Base-by-base conservation (phyloP, 2,888 invertebrate genomes). In the Salticus scenicus region DNA sequence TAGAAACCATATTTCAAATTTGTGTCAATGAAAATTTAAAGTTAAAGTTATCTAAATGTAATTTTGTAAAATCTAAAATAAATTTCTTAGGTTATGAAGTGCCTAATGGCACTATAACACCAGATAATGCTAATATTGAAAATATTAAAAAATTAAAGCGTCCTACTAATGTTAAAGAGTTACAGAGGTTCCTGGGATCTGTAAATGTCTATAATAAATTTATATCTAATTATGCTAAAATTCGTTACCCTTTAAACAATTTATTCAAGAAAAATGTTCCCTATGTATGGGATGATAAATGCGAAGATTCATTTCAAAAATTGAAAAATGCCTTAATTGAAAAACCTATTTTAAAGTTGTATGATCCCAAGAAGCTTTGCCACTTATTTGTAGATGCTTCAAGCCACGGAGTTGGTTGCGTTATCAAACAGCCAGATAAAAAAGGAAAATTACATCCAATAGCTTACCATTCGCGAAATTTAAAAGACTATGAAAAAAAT, bases 401-500 rank as follows among this genome's bases (percentile, higher is more conserved):
- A 41, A 37, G 57, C 20, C 57, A 57, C 20, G 57, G 57, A 10
- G 5, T 57, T 17, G n/a, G 57, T 4, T 57, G 57, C 20, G 57
- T 57, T 57, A 10, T 57, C n/a, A 57, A 57, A 20, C 57, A 57
- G 57, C n/a, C 1, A 8, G 20, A 57, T n/a, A 20, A 57, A 57
- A n/a, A 57, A 2, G 24, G 24, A 24, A 1, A 1, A 1, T 57
- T 64, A 28, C 64, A 64, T 10, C 30, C 64, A 12, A 30, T 64
- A 10, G 27, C 64, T 5, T 64, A 64, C 28, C 64, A 64, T 64
- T 64, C 30, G 1, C 14, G 4, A 12, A 17, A 10, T 14, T 47
- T 64, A 28, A 27, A n/a, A 4, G 5, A 28, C n/a, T 64, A 64
- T 64, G 64, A 64, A 28, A 27, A 64, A 64, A 64, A 64, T 64